Evolutionary conservation across 2,797 vertebrate species (phyloP).

Genomic region (Gymnocypris eckloni): DNA sequence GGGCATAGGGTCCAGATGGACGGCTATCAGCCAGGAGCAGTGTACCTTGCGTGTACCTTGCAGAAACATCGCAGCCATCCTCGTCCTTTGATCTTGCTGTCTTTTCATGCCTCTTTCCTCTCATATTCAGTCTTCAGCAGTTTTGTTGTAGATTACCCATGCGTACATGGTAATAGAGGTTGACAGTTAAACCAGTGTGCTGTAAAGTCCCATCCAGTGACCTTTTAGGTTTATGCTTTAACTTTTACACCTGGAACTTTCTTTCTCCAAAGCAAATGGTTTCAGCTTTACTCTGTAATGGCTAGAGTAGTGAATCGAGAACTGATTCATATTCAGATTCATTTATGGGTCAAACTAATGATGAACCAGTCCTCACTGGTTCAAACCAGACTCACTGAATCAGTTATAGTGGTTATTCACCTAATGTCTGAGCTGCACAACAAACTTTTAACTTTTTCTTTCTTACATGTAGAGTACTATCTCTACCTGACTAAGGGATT

Average conservation of each 20-base stretch:
- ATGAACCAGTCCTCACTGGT: not conserved
- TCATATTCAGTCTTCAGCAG: constrained; percentile 13
- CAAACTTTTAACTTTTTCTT: not conserved
- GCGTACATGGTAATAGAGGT: not conserved
- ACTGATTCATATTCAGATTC: not conserved
- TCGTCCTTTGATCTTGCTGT: constrained; percentile 18
- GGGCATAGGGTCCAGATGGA: not conserved
- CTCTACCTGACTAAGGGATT: not conserved
- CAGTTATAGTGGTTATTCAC: not conserved
- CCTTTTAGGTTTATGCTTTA: not conserved
- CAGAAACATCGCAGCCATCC: constrained; percentile 6
- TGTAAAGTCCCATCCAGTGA: constrained; percentile 20
- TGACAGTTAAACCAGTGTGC: not conserved
- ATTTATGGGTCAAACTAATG: not conserved
- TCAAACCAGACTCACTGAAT: not conserved
- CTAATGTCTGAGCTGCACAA: not conserved
- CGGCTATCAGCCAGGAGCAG: constrained; percentile 20
- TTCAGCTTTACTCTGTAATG: not conserved
- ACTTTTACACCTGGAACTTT: not conserved
- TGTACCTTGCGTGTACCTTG: constrained; percentile 26
- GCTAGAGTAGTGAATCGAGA: not conserved
- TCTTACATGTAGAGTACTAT: too few relatives aligned
- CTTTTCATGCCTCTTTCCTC: not conserved
- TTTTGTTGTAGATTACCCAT: constrained; percentile 28
- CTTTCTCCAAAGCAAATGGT: not conserved